Base-by-base conservation (phyloP, 2,113 vertebrate genomes). In the Oryzias celebensis region DNA sequence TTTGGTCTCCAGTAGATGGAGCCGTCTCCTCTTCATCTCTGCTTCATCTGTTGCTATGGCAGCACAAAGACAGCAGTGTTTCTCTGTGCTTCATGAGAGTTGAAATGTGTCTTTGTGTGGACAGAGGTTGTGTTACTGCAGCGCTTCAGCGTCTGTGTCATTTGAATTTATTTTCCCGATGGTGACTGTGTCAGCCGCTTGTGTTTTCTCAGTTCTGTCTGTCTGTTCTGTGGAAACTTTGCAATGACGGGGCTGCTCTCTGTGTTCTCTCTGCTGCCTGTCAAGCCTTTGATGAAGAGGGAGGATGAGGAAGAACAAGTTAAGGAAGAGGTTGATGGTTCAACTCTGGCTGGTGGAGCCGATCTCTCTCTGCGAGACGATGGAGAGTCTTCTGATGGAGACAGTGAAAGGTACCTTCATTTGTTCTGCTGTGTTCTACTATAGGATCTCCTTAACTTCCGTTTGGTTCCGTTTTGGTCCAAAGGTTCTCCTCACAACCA, bases 241-340 rank as follows among this genome's bases (percentile, higher is more conserved):
- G 71, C 42, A 68, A 96, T 98, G 94, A 97, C 93, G 10, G 95
- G 94, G 52, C 92, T 98, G 81, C 87, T 98, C 57, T 97, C 90
- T 79, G 72, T 96, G 54, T 88, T 98, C 46, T 95, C 92, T 62
- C 93, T 93, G 66, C 87, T 97, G 16, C 93, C 95, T 54, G 85
- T 97, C 22, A 83, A 84, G 72, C 89, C 91, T 80, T 77, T 94
- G 75, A 77, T 72, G 54, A 92, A 92, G 93, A 77, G 65, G 73
- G 90, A 80, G 68, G 91, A 84, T 48, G 31, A 80, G 7, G 52
- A 53, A 89, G 73, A 75, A 47, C 75, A 86, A 71, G 75, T 18
- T 0, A 61, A 87, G 71, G 43, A 65, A 2, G 57, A 91, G 68
- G 31, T 24, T 2, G 83, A 81, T 36, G 82, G 87, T 43, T n/a